Evolutionary conservation across 2,797 vertebrate species (phyloP).

Genomic region (Ctenopoma multispine): DNA sequence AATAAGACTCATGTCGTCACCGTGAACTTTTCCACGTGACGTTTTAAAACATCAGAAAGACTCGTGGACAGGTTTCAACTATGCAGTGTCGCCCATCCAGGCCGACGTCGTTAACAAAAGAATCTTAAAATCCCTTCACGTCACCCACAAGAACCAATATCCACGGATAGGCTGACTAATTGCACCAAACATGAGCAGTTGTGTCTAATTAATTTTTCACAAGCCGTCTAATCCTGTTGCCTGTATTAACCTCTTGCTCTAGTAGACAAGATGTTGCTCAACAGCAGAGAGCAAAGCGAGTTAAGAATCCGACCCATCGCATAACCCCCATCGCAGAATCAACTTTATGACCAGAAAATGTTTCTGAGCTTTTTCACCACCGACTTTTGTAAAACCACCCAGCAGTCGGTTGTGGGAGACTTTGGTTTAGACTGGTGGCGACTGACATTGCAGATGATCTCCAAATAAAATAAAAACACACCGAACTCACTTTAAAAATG

Average conservation of each 20-base stretch:
- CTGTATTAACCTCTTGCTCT: conserved; percentile 52
- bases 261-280: conserved; percentile 43
- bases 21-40: conserved; percentile 22
- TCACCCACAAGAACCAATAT: conserved; percentile 45
- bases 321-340: conserved; percentile 23
- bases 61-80: conserved; percentile 47
- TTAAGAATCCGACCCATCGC: conserved; percentile 41
- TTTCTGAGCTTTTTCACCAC: not conserved
- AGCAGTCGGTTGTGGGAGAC: not conserved
- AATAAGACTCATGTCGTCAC: conserved; percentile 46
- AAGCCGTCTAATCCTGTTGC: conserved; percentile 63
- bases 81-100: conserved; percentile 43
- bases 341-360: conserved; percentile 32
- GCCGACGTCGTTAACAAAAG: conserved; percentile 38
- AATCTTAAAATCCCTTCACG: conserved; percentile 57
- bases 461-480: not conserved
- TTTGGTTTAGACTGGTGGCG: not conserved
- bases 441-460: not conserved
- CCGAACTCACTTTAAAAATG: not conserved
- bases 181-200: conserved; percentile 49
- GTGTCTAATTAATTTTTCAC: conserved; percentile 62
- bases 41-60: conserved; percentile 55
- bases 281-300: conserved; percentile 31
- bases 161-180: conserved; percentile 58
- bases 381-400: not conserved